These are phyloP conservation scores for Odontomachus brunneus DNA, from an alignment of 1,140 invertebrate genomes.

Conservation along the genomic window DNA sequence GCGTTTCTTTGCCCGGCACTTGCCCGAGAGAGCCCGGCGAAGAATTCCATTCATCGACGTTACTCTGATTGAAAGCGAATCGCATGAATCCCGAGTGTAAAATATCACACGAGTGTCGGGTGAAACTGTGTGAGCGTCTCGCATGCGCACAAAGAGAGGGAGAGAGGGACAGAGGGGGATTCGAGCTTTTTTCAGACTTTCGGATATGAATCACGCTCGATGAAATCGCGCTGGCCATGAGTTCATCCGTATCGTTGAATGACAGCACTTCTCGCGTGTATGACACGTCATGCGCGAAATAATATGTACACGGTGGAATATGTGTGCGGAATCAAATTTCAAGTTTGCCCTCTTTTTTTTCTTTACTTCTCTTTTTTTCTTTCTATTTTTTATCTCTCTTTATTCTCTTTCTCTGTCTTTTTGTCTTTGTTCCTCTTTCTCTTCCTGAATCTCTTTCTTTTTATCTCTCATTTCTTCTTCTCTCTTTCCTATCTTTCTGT, in stretches of 20 bases:
- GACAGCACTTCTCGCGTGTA: constrained; percentile 34
- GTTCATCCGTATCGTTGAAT: constrained; percentile 21
- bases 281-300: constrained; percentile 35
- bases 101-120: constrained; percentile 31
- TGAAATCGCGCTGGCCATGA: too few relatives aligned
- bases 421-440: constrained; percentile 6
- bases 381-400: neutral
- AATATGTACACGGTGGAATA: constrained; percentile 9
- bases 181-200: too few relatives aligned
- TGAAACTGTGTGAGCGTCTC: constrained; percentile 27
- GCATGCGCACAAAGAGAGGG: too few relatives aligned
- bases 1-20: constrained; percentile 2
- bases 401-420: constrained; percentile 13
- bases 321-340: constrained; percentile 15
- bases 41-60: constrained; percentile 30
- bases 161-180: too few relatives aligned
- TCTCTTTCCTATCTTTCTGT: constrained; percentile 14
- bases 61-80: constrained; percentile 42
- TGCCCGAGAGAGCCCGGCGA: too few relatives aligned
- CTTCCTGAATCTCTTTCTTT: neutral
- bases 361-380: neutral
- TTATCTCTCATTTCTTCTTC: neutral
- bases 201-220: too few relatives aligned
- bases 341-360: constrained; percentile 25
- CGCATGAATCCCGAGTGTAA: constrained; percentile 23